Conservation (phyloP, 2,113 vertebrate species). For the Hippocampus barbouri region DNA sequence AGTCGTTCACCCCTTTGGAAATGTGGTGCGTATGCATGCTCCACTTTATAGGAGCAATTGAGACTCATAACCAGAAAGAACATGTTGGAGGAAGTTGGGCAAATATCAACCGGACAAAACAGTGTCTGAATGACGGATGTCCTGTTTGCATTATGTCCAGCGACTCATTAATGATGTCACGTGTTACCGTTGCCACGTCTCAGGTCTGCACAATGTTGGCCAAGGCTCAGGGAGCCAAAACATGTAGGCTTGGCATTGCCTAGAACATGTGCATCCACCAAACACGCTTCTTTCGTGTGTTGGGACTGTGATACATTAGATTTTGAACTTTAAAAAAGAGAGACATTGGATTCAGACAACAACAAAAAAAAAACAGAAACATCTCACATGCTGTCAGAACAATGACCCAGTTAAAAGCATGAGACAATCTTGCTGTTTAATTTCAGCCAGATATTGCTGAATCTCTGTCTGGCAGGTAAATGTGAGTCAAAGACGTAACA, state of each 20-base stretch:
- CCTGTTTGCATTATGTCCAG: constrained; percentile 41
- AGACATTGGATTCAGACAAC: constrained; percentile 7
- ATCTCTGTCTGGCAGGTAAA: constrained; percentile 17
- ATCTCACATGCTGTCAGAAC: constrained; percentile 35
- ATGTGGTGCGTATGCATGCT: not conserved
- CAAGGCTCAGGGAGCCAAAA: constrained; percentile 3
- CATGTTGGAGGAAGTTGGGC: constrained; percentile 29
- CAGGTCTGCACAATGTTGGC: constrained; percentile 36
- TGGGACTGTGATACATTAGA: constrained; percentile 15
- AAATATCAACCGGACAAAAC: constrained; percentile 40
- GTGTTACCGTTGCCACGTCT: constrained; percentile 25
- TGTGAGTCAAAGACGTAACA: constrained; percentile 32
- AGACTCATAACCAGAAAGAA: constrained; percentile 12
- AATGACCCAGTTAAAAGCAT: constrained; percentile 44
- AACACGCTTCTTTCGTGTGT: constrained; percentile 25
- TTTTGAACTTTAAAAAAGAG: constrained; percentile 22
- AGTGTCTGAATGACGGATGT: constrained; percentile 46
- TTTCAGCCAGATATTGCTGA: constrained; percentile 12
- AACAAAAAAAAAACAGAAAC: not conserved
- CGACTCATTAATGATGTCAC: constrained; percentile 27
- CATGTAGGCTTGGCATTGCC: constrained; percentile 18
- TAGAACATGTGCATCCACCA: constrained; percentile 33
- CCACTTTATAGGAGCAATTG: constrained; percentile 4
- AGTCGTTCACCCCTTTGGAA: not conserved
- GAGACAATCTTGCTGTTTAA: constrained; percentile 39